Conservation (phyloP, 35 echinoderm and acorn worm species). For the Ophioderma brevispina region DNA sequence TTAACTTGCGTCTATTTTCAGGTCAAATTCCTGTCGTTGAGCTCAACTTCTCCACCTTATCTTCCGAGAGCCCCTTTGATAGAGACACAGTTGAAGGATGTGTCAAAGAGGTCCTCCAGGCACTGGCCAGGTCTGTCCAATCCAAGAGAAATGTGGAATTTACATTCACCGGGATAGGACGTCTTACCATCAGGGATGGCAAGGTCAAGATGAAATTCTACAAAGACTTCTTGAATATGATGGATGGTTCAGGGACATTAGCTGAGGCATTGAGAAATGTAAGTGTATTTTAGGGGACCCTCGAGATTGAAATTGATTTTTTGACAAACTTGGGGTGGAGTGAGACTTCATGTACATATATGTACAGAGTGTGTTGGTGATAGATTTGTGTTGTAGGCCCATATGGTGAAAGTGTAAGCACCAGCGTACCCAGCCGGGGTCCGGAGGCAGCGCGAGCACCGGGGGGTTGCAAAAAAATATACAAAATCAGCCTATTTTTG, state of each 20-base stretch:
- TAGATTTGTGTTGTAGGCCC: no score
- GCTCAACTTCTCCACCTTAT: conserved; percentile 96
- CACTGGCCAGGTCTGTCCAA: conserved; percentile 78
- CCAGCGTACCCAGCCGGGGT: no score
- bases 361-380: no score
- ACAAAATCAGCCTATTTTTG: no score
- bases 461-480: no score
- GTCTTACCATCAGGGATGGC: conserved; percentile 79
- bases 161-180: conserved; percentile 80
- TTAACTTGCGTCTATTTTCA: no score
- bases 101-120: conserved; percentile 83
- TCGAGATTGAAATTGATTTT: no score
- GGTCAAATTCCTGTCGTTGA: conserved; percentile 97
- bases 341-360: neutral
- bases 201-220: conserved; percentile 99
- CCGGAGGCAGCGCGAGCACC: no score
- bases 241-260: conserved; percentile 89
- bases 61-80: conserved; percentile 93
- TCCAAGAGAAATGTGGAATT: conserved; percentile 93
- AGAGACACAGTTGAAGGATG: conserved; percentile 90
- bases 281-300: conserved; percentile 49
- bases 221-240: conserved; percentile 95
- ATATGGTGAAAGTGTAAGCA: no score
- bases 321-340: no score
- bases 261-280: conserved; percentile 95